Evolutionary conservation across 2,797 vertebrate genomes (phyloP), one percentile per base, ranked within the genome.

Genomic region (Liparis tanakae): DNA sequence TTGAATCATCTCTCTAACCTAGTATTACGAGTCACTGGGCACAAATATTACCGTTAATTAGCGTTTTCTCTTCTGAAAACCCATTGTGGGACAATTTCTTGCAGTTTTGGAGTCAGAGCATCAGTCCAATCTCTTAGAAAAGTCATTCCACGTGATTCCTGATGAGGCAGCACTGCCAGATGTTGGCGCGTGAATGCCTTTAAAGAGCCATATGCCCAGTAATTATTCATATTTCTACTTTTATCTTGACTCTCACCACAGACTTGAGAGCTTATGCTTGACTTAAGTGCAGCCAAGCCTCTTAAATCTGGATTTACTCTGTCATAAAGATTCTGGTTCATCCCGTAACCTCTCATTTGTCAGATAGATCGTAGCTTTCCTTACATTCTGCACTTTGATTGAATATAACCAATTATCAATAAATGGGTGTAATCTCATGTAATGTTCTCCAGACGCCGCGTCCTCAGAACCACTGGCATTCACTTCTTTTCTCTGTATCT

Each of bases 371-470:
- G 33, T 5, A 0, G 6, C 6, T 41, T 33, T 25, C 18, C 15
- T 58, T 17, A 50, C 12, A 44, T 37, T 61, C 14, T 44, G 37
- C 15, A 30, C 10, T 15, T 7, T 41, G 25, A 61, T 7, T 25
- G 71, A 64, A 36, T 66, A 39, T 62, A 60, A 56, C 39, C 20
- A 39, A 74, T 73, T 60, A 36, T 67, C 36, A 34, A 46, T 66
- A 18, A 54, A 48, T 30, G 70, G 12, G 18, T 72, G 17, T 22
- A 61, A 20, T 54, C 60, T 75, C 25, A 3, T 6, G 10, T 74
- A 74, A 84, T 74, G 53, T 61, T 36, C 53, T 80, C 63, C 76
- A 84, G 72, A 80, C 85, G 75, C 54, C 0, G 14, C 36, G 56
- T 51, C 62, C 13, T 76, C 22, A 43, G 39, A 20, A 2, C 53